Percentiles rank a stretch among this genome's conserved stretches.
These are phyloP conservation scores for Avahi laniger DNA, from an alignment of 2,797 vertebrate genomes.

Conservation along the genomic window DNA sequence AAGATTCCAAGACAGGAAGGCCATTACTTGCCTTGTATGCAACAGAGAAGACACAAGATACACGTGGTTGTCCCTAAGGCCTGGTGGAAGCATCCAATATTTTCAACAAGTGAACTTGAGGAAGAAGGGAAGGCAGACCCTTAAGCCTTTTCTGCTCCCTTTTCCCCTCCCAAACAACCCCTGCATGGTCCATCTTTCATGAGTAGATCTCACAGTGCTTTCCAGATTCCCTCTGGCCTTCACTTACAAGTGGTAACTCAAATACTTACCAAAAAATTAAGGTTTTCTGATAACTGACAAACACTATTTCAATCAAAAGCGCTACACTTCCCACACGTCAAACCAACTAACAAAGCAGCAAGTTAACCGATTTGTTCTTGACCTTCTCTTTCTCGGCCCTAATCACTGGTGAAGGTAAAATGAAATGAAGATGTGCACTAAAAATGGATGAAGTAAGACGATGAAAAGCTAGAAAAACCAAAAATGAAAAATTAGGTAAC, in stretches of 20 bases:
- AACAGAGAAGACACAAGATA: background rate
- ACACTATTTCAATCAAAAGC: background rate
- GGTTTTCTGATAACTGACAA: background rate
- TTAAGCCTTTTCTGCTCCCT: too few species aligned
- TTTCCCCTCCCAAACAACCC: rapidly evolving
- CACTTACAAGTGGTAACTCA: background rate
- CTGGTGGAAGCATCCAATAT: background rate
- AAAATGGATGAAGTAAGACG: background rate
- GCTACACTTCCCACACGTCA: background rate
- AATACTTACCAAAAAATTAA: background rate
- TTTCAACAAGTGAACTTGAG: background rate
- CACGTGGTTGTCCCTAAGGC: background rate
- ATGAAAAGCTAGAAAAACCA: background rate
- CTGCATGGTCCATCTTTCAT: background rate
- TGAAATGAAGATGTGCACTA: background rate
- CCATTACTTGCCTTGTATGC: background rate
- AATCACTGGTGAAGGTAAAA: background rate
- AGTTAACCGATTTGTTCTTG: background rate
- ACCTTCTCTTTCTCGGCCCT: background rate
- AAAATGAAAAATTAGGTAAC: background rate
- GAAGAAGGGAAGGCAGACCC: background rate
- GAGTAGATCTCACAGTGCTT: background rate
- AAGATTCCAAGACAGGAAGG: background rate
- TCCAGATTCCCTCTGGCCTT: background rate
- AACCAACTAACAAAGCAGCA: background rate